These are phyloP conservation scores for Lytechinus variegatus DNA, from an alignment of 35 echinoderm and acorn worm genomes.

Conservation along the genomic window DNA sequence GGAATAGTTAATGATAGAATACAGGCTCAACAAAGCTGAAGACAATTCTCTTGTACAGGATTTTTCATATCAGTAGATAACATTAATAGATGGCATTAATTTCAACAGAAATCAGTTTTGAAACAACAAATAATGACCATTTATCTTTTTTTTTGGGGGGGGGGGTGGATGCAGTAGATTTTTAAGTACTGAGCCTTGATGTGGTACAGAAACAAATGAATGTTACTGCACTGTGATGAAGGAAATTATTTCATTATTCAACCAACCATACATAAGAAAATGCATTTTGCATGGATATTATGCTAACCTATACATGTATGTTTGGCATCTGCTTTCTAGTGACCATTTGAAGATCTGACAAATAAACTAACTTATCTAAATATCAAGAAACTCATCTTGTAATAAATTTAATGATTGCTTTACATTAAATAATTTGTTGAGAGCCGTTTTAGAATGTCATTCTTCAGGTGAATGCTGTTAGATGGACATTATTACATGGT, in stretches of 20 bases:
- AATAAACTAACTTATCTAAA: not conserved
- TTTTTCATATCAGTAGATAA: not conserved
- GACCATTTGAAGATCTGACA: not conserved
- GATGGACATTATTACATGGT: not conserved
- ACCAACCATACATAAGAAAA: too few relatives aligned
- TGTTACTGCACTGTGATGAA: not conserved
- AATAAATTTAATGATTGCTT: not conserved
- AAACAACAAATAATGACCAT: not conserved
- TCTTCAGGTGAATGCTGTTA: not conserved
- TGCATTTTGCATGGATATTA: too few relatives aligned
- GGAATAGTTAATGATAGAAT: not conserved
- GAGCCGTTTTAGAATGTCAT: not conserved
- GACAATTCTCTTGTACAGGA: not conserved
- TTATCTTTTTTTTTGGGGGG: not conserved
- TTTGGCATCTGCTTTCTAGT: not conserved
- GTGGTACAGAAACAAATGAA: not conserved
- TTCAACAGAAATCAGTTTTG: not conserved
- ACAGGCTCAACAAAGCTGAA: not conserved
- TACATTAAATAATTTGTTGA: not conserved
- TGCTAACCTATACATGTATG: not conserved
- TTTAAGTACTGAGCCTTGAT: not conserved
- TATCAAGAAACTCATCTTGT: too few relatives aligned
- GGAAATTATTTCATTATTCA: not conserved
- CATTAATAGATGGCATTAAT: not conserved
- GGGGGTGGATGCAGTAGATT: not conserved